Base-by-base conservation (phyloP, 2,888 invertebrate species). In the Athrips mouffetella region DNA sequence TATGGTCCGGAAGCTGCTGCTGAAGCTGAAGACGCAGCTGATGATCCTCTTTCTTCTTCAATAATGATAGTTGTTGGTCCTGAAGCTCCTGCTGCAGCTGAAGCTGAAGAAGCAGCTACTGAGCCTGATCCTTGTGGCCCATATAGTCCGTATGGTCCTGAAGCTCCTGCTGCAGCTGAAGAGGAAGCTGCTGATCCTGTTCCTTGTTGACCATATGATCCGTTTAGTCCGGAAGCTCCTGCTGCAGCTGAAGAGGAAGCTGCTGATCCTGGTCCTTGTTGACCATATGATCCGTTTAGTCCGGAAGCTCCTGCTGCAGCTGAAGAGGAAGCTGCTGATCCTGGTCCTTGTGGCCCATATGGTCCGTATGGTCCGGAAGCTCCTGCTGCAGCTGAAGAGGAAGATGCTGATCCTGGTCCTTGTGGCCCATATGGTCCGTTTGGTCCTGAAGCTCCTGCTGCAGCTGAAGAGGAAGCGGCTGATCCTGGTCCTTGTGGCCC, bases 271-370 rank as follows among this genome's bases (percentile, higher is more conserved):
- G 27, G 27, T 25, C 41, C 41, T n/a, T 41, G 13, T 41, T 25
- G 41, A 30, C 42, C 30, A 18, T 39, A 3, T 39, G 23, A 5
- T 5, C 37, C 44, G 10, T 44, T 11, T 15, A 25, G 21, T 18
- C 40, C 23, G n/a, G 39, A 5, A 13, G 47, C 8, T 21, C 23
- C 13, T 5, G 40, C n/a, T n/a, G 20, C 13, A 13, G 48, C 16
- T 15, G 31, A 30, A 25, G 45, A 15, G n/a, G 39, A 5, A 13
- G 47, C 8, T 21, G 30, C 13, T 5, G 40, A n/a, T n/a, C 25
- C 13, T 11, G 46, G 42, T 42, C 29, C 48, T 2, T 33, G 2
- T 29, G 55, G 42, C 33, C 49, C 55, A n/a, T 39, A 3, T 53
- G 49, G 29, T 47, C 41, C 25, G 5, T 11, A 2, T 41, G 25